phyloP scores from a whole-genome alignment of 1,140 invertebrate species.

The Drosophila funebris region DNA sequence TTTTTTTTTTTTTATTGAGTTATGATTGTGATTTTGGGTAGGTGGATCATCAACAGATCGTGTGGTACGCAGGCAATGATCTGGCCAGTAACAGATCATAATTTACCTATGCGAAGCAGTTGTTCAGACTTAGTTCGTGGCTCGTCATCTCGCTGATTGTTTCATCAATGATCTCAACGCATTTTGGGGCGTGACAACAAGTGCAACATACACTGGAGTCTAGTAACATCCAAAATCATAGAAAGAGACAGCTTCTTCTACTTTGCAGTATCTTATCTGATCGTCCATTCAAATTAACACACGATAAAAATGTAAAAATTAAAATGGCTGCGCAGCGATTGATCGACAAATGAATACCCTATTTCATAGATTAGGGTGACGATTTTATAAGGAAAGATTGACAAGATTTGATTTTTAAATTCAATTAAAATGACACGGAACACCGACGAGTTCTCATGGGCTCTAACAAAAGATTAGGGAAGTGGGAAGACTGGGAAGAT shows the following conservation, averaged over 20 bases:
- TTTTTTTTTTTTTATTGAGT: no score
- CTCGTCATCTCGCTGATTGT: not conserved
- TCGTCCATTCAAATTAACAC: slow-evolving; percentile 38
- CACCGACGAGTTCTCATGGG: no score
- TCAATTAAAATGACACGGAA: slow-evolving; percentile 3
- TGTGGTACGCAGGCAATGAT: slow-evolving; percentile 10
- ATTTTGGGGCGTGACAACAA: slow-evolving; percentile 35
- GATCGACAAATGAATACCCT: not conserved
- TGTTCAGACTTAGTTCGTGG: not conserved
- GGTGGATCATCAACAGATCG: slow-evolving; percentile 2
- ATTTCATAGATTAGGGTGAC: not conserved
- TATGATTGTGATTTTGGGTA: slow-evolving; percentile 12
- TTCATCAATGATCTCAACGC: slow-evolving; percentile 36
- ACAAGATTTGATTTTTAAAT: no score
- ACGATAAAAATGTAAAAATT: slow-evolving; percentile 19
- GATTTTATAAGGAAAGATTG: not conserved
- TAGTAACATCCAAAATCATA: slow-evolving; percentile 1
- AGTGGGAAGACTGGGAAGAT: slow-evolving; percentile 2
- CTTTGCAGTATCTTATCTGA: not conserved
- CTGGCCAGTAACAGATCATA: not conserved
- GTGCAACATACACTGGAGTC: slow-evolving; percentile 7
- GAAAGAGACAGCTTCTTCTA: slow-evolving; percentile 27
- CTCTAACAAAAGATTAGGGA: not conserved
- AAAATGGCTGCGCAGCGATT: not conserved
- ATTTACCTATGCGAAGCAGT: slow-evolving; percentile 17